Evolutionary conservation across 30 jellyfish, hydroid and myxozoan genomes (phyloP).

Genomic region (Rhopilema esculentum): DNA sequence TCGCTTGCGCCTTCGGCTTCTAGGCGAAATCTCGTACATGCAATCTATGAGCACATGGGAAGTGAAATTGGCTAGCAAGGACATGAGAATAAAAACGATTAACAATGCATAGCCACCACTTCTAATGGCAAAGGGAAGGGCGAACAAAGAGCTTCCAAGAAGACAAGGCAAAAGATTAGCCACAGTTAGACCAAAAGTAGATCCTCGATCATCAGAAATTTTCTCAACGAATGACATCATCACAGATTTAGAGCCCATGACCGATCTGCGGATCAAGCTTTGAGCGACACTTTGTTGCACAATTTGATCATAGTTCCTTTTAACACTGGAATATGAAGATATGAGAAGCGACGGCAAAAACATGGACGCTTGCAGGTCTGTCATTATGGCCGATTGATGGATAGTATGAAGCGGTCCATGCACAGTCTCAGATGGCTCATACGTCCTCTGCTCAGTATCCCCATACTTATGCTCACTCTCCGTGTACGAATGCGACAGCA

Average conservation of each 20-base stretch:
- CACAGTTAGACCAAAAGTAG: slow-evolving; percentile 73
- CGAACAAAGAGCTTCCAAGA: slow-evolving; percentile 71
- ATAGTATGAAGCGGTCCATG: not conserved
- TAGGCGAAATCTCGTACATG: slow-evolving; percentile 81
- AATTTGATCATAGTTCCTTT: slow-evolving; percentile 40
- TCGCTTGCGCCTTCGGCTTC: slow-evolving; percentile 63
- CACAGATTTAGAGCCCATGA: slow-evolving; percentile 21
- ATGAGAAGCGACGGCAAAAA: slow-evolving; percentile 62
- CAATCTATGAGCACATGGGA: slow-evolving; percentile 70
- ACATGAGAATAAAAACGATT: slow-evolving; percentile 26
- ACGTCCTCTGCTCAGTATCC: slow-evolving; percentile 19
- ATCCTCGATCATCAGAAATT: slow-evolving; percentile 85
- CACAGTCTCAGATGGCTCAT: slow-evolving; percentile 4
- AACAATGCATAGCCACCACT: slow-evolving; percentile 72
- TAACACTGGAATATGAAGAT: slow-evolving; percentile 43
- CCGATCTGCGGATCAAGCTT: slow-evolving; percentile 18
- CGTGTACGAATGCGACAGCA: slow-evolving; percentile 56
- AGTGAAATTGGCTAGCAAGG: slow-evolving; percentile 70
- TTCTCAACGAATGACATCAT: slow-evolving; percentile 65
- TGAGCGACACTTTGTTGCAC: slow-evolving; percentile 41
- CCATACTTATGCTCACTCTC: slow-evolving; percentile 43
- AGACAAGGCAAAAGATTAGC: slow-evolving; percentile 68
- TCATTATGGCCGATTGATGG: slow-evolving; percentile 22
- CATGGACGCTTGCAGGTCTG: slow-evolving; percentile 71
- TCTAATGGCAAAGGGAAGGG: slow-evolving; percentile 73